phyloP scores from a whole-genome alignment of 2,888 invertebrate genomes.

The Oegoconia quadripuncta region DNA sequence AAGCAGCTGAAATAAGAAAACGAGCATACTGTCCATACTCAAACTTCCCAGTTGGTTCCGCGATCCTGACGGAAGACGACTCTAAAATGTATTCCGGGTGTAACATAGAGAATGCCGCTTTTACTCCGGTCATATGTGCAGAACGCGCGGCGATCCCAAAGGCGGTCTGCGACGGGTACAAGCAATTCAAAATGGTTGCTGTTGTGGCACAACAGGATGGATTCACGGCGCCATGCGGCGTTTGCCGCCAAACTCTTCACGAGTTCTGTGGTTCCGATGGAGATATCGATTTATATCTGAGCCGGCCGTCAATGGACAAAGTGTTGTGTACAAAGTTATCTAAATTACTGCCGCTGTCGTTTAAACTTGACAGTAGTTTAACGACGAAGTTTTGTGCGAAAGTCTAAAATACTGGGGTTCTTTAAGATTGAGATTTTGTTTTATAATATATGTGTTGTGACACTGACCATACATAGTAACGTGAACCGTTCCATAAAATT shows the following conservation, averaged over 20 bases:
- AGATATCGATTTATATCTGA: constrained; percentile 85
- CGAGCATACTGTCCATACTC: constrained; percentile 91
- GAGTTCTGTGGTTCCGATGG: constrained; percentile 83
- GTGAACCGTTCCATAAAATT: too few relatives aligned
- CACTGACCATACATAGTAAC: too few relatives aligned
- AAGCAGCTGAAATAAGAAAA: constrained; percentile 81
- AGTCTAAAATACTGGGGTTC: too few relatives aligned
- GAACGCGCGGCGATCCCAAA: constrained; percentile 91
- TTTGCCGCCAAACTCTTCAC: constrained; percentile 89
- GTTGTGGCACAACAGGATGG: constrained; percentile 83
- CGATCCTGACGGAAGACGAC: constrained; percentile 85
- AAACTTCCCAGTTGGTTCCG: constrained; percentile 93
- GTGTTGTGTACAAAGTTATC: constrained; percentile 82
- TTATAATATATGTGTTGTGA: too few relatives aligned
- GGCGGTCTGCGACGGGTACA: constrained; percentile 91
- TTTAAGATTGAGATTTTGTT: too few relatives aligned
- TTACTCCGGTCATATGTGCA: constrained; percentile 90
- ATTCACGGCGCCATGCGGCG: constrained; percentile 91
- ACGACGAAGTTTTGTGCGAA: too few relatives aligned
- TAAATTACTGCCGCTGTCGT: constrained; percentile 81
- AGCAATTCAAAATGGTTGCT: constrained; percentile 84
- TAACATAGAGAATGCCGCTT: constrained; percentile 95
- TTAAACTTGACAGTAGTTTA: too few relatives aligned
- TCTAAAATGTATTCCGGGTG: constrained; percentile 86
- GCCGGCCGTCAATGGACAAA: constrained; percentile 82